phyloP scores from a whole-genome alignment of 1,140 invertebrate genomes.

The Venustaconcha ellipsiformis region DNA sequence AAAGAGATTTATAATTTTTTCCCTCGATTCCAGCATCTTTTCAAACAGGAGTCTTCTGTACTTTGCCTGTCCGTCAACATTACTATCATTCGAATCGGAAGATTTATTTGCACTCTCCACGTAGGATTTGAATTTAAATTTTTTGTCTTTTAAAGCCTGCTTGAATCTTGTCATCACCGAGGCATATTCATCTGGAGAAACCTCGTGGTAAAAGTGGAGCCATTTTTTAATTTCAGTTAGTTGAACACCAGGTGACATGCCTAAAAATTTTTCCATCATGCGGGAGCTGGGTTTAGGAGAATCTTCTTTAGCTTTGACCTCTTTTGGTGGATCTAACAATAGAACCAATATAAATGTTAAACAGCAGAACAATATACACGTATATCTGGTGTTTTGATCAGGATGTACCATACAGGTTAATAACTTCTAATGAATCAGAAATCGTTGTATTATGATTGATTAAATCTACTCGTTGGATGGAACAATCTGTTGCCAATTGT shows the following conservation, averaged over 20 bases:
- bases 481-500: too few relatives aligned
- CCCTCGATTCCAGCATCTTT: conserved; percentile 8
- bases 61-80: neutral
- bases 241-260: conserved; percentile 3
- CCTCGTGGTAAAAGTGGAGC: conserved; percentile 23
- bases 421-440: too few relatives aligned
- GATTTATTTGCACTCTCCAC: conserved; percentile 1
- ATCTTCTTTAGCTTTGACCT: neutral
- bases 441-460: too few relatives aligned
- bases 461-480: too few relatives aligned
- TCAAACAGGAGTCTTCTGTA: conserved; percentile 16
- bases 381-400: too few relatives aligned
- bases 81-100: neutral
- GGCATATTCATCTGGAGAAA: conserved; percentile 15
- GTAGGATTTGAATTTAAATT: neutral
- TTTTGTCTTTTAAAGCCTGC: conserved; percentile 1
- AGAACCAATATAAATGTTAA: too few relatives aligned
- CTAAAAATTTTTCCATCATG: conserved; percentile 4
- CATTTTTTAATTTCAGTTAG: conserved; percentile 27
- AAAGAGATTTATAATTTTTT: conserved; percentile 13
- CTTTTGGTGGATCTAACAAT: neutral
- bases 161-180: conserved; percentile 22
- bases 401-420: too few relatives aligned
- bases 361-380: too few relatives aligned
- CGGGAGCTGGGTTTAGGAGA: neutral